Conservation (phyloP, 2,888 invertebrate genomes). For the Drosophila meridionalis region DNA sequence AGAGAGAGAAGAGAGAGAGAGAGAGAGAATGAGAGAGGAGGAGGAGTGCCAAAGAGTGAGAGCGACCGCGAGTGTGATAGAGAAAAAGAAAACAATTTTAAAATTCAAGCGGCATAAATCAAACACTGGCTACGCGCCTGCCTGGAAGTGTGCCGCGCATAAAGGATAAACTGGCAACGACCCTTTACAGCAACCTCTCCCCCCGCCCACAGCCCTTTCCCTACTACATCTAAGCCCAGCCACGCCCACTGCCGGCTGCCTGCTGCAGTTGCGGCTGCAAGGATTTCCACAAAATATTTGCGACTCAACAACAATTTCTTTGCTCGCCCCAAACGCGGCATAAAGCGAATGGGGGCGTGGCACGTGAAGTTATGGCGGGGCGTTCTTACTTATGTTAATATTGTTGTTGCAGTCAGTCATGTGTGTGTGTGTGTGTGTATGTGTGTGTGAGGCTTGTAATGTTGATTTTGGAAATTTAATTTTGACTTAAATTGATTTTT, state of each 20-base stretch:
- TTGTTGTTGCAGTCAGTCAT: conserved; percentile 38
- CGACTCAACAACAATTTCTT: conserved; percentile 74
- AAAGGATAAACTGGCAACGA: conserved; percentile 67
- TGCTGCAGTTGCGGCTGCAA: conserved; percentile 20
- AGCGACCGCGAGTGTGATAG: neutral
- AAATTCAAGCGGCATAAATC: conserved; percentile 80
- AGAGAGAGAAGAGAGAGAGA: neutral
- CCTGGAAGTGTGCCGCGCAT: conserved; percentile 66
- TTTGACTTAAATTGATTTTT: conserved; percentile 78
- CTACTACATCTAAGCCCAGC: neutral
- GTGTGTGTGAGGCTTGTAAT: conserved; percentile 46
- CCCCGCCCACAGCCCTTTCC: neutral
- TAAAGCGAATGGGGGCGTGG: neutral
- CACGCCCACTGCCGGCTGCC: neutral
- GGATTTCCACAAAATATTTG: conserved; percentile 76
- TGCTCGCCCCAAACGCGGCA: conserved; percentile 41
- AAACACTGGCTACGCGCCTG: conserved; percentile 71
- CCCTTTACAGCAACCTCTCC: neutral
- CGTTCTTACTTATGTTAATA: conserved; percentile 38
- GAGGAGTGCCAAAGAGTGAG: no score
- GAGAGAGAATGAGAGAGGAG: neutral
- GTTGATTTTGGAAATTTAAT: conserved; percentile 79
- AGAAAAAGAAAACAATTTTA: conserved; percentile 60
- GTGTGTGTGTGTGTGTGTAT: conserved; percentile 38
- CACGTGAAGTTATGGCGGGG: neutral